A percentile compares a stretch with the other conserved stretches of the same genome.
phyloP scores from a whole-genome alignment of 2,888 invertebrate genomes.

The Spilarctia lutea region DNA sequence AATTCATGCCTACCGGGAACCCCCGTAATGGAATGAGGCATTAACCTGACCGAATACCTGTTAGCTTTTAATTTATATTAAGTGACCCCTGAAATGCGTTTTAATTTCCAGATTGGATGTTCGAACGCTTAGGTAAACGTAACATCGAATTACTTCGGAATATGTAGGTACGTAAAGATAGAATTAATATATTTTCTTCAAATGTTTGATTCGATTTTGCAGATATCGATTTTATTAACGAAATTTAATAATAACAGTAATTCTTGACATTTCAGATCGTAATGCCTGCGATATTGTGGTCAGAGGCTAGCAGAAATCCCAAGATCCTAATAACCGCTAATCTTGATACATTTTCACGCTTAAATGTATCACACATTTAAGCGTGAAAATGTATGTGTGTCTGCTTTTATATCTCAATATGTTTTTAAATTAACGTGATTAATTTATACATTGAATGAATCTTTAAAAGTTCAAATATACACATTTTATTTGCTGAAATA shows the following conservation, averaged over 20 bases:
- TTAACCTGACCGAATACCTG: constrained; percentile 56
- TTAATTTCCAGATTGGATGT: constrained; percentile 38
- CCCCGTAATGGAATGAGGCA: constrained; percentile 57
- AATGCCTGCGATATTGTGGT: too few relatives aligned
- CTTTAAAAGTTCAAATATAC: not conserved
- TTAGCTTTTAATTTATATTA: constrained; percentile 66
- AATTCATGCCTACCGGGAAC: constrained; percentile 49
- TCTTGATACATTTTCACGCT: too few relatives aligned
- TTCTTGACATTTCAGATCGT: too few relatives aligned
- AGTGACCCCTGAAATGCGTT: constrained; percentile 49
- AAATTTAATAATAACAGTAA: too few relatives aligned
- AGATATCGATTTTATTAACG: not conserved
- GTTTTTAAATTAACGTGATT: too few relatives aligned
- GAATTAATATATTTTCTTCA: not conserved
- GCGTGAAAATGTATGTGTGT: too few relatives aligned
- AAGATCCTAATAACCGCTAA: too few relatives aligned
- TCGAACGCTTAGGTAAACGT: constrained; percentile 19
- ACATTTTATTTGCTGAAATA: not conserved
- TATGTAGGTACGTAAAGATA: not conserved
- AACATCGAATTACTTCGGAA: constrained; percentile 2
- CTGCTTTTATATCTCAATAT: too few relatives aligned
- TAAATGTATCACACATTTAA: too few relatives aligned
- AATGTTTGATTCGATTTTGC: not conserved
- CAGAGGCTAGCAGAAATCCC: too few relatives aligned
- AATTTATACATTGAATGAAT: not conserved